Base-by-base conservation (phyloP, 2,888 invertebrate genomes). In the Eupithecia exiguata region DNA sequence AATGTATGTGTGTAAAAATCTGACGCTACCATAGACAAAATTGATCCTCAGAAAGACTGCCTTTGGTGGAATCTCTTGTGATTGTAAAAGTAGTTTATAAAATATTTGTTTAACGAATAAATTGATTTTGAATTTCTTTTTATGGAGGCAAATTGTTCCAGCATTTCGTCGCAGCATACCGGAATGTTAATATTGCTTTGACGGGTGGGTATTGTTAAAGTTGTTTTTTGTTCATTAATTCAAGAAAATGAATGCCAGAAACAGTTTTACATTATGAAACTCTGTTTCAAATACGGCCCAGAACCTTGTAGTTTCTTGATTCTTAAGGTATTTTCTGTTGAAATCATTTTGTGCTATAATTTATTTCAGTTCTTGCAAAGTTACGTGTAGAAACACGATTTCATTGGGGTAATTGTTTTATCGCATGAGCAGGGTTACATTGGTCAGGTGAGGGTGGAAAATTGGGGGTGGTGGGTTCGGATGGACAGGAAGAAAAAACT, bases 371-470 rank as follows among this genome's bases (percentile, higher is more conserved):
- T 78, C 77, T 76, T 77, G 70, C 70, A 71, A 58, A 79, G 80
- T 80, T 77, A 80, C 79, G 76, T 89, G 88, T 84, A 85, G 78
- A 84, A 88, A 88, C 88, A 85, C 86, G 84, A 88, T 86, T 92
- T 89, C 87, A 88, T 87, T 87, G 89, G 86, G 89, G 92, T 94
- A 93, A 94, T 94, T 94, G 93, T 94, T 94, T 94, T 93, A 94
- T 94, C 92, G 94, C 94, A 94, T 94, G 94, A 91, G 90, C 86
- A 85, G 85, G 83, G 87, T 85, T 83, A 86, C 87, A 84, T 79
- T 87, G 88, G 89, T 85, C 87, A 89, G 87, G 85, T 83, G 76
- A 78, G 74, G 83, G 76, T 65, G 78, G 53, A 38, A 69, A 76
- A 74, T 72, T 78, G 75, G 81, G 79, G 76, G 74, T 65, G 78